These are phyloP conservation scores for Stictonetta naevosa DNA, from an alignment of 2,113 vertebrate genomes.

Conservation along the genomic window DNA sequence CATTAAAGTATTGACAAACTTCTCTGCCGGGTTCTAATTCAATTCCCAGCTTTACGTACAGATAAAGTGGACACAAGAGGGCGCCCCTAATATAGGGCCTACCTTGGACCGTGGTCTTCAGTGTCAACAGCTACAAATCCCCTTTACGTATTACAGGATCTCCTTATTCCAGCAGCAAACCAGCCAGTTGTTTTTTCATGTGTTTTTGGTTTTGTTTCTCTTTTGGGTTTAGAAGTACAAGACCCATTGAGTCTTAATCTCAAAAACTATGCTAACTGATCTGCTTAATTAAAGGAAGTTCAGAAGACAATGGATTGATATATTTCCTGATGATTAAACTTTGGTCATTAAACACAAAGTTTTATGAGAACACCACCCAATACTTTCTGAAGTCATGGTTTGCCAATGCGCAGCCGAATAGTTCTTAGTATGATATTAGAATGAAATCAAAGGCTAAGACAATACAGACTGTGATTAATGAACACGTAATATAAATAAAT, in stretches of 20 bases:
- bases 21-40: neutral
- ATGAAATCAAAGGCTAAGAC: neutral
- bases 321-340: neutral
- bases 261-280: neutral
- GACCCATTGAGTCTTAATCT: neutral
- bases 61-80: neutral
- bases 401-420: neutral
- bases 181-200: neutral
- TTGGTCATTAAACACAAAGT: neutral
- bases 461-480: neutral
- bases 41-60: neutral
- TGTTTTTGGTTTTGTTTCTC: neutral
- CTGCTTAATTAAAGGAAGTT: neutral
- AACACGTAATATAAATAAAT: neutral
- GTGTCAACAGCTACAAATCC: neutral
- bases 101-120: accelerated
- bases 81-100: neutral
- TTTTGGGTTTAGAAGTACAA: neutral
- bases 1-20: neutral
- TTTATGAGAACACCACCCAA: neutral
- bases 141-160: neutral
- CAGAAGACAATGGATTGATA: neutral
- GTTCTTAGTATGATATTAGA: neutral
- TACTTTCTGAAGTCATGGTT: neutral
- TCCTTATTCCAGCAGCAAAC: neutral